Base-by-base conservation (phyloP, 2,113 vertebrate species). In the Elgaria multicarinata region DNA sequence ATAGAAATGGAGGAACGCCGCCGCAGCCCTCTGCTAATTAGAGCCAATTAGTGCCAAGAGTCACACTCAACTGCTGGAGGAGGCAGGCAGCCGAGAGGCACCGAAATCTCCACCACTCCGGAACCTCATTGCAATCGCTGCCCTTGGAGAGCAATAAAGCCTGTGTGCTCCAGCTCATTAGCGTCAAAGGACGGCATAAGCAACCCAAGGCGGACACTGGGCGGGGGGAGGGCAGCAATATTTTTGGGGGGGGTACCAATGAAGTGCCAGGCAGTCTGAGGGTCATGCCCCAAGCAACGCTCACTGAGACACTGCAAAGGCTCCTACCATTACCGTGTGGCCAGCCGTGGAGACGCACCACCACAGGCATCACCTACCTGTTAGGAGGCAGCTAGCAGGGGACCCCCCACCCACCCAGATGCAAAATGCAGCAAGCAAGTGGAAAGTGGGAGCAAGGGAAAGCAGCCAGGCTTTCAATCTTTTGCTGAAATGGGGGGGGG, bases 21-120 rank as follows among this genome's bases (percentile, higher is more conserved):
- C 75, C 84, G 50, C 71, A 81, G 90, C 18, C 91, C 72, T 36
- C 78, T 9, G 77, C 87, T 50, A 86, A 87, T 6, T 6, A 33
- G 53, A 86, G 87, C 90, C 88, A 88, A 89, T 86, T 84, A 91
- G 46, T 24, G 53, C 44, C 74, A 46, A 77, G 50, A 31, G 55
- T n/a, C 84, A 58, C 72, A 50, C 12, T 12, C 80, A 3, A 69
- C 9, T 0, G 18, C 0, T 0, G 81, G 86, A 85, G 87, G n/a
- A 53, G 33, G 77, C 31, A 79, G 50, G 39, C 16, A 46, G 28
- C 46, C 0, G 3, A 66, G 81, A 69, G 53, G 64, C 24, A 26
- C 0, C 0, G 42, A 28, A 75, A 36, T 1, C 87, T 64, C 39
- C 31, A 33, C 26, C 72, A 24, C 20, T n/a, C 16, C 20, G 1